Percentiles rank a stretch among this genome's conserved stretches.
Conservation (phyloP, 2,797 vertebrate genomes). For the Carcharodon carcharias region DNA sequence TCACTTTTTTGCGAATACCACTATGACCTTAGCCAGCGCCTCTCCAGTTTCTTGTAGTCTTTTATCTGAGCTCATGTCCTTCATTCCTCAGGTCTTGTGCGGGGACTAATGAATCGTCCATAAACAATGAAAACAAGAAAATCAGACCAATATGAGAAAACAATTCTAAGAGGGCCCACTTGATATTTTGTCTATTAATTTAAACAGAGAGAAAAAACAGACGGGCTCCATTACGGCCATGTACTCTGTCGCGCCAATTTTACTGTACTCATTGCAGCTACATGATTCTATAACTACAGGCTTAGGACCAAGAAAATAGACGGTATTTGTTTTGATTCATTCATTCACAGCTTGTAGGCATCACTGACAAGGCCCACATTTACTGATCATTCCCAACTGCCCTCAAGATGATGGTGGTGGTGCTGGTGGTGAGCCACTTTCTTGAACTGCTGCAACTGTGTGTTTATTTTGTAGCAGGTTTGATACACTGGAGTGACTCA, state of each 20-base stretch:
- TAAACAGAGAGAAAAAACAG: no score
- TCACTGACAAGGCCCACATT: background rate
- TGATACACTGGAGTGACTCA: no score
- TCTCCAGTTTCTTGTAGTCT: background rate
- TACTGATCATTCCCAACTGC: background rate
- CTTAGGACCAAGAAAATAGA: background rate
- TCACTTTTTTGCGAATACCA: no score
- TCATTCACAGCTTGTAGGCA: background rate
- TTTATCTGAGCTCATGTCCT: background rate
- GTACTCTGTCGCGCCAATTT: background rate
- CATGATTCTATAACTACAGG: background rate
- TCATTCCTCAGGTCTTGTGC: background rate
- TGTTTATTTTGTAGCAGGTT: background rate
- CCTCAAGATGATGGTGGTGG: background rate
- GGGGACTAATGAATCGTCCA: background rate
- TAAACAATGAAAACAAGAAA: background rate
- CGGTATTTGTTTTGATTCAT: background rate
- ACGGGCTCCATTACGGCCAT: background rate
- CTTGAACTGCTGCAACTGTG: background rate
- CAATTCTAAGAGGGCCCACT: background rate
- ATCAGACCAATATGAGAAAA: background rate
- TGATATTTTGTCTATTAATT: background rate
- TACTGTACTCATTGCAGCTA: background rate
- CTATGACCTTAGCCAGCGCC: background rate
- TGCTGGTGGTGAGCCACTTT: background rate